Percentiles rank a stretch among this genome's conserved stretches.
Conservation (phyloP, 64 coral and sea anemone species). For the Stylophora pistillata region DNA sequence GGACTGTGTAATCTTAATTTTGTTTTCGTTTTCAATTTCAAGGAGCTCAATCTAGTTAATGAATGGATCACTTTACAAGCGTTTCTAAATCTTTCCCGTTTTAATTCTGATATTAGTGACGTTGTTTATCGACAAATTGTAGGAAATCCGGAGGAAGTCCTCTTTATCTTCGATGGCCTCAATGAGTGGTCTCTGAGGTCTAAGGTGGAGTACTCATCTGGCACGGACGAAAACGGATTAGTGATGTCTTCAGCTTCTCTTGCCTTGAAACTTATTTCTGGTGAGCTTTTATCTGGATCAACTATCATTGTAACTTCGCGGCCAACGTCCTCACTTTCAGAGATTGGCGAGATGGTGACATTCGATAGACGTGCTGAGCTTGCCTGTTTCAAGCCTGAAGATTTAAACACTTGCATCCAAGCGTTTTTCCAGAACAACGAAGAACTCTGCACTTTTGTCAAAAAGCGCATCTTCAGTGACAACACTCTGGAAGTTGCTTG, state of each 20-base stretch:
- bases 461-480: slow-evolving; percentile 1
- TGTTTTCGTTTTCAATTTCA: slow-evolving; percentile 27
- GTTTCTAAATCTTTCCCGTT: neutral
- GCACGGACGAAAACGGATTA: neutral
- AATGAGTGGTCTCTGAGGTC: slow-evolving; percentile 10
- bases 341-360: neutral
- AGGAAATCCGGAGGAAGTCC: neutral
- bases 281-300: slow-evolving; percentile 14
- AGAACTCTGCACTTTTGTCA: neutral
- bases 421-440: slow-evolving; percentile 9
- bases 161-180: slow-evolving; percentile 27
- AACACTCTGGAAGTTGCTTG: slow-evolving; percentile 9
- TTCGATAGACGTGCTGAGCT: slow-evolving; percentile 31
- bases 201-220: neutral
- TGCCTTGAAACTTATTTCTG: neutral
- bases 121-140: neutral
- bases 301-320: slow-evolving; percentile 32
- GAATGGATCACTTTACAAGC: slow-evolving; percentile 6
- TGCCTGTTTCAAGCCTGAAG: slow-evolving; percentile 15
- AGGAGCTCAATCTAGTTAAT: slow-evolving; percentile 1
- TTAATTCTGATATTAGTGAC: neutral
- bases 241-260: neutral
- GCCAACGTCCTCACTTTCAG: neutral
- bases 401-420: slow-evolving; percentile 10
- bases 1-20: slow-evolving; percentile 19